Evolutionary conservation across 2,888 invertebrate genomes (phyloP).

Genomic region (Yponomeuta plumbellus): DNA sequence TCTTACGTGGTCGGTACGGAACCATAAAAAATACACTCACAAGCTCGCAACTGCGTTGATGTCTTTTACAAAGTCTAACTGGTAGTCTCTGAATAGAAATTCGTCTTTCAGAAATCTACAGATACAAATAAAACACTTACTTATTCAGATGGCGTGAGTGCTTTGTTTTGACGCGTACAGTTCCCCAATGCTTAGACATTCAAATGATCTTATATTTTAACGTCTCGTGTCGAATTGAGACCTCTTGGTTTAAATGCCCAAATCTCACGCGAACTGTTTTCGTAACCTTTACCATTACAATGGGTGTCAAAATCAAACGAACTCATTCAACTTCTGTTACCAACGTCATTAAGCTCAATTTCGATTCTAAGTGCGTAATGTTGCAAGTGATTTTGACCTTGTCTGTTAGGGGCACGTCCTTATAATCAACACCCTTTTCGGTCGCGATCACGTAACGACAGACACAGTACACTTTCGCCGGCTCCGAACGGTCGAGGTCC

Average conservation of each 20-base stretch:
- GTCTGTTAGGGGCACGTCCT: constrained; percentile 36
- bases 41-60: background rate
- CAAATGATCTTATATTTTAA: background rate
- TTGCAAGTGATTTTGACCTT: constrained; percentile 37
- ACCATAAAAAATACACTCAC: background rate
- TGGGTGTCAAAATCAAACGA: constrained; percentile 30
- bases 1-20: no score
- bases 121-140: no score
- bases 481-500: constrained; percentile 38
- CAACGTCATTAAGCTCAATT: background rate
- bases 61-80: background rate
- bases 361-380: background rate
- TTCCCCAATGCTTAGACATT: background rate
- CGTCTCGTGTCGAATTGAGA: background rate
- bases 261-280: constrained; percentile 27
- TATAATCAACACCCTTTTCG: constrained; percentile 25
- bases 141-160: no score
- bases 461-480: constrained; percentile 49
- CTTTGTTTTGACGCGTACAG: background rate
- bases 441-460: constrained; percentile 48
- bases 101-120: no score
- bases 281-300: constrained; percentile 47
- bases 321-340: background rate
- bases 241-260: background rate
- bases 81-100: no score